A percentile compares a stretch with the other conserved stretches of the same genome.
Evolutionary conservation across 2,888 invertebrate genomes (phyloP).

Genomic region (Phortica magna): DNA sequence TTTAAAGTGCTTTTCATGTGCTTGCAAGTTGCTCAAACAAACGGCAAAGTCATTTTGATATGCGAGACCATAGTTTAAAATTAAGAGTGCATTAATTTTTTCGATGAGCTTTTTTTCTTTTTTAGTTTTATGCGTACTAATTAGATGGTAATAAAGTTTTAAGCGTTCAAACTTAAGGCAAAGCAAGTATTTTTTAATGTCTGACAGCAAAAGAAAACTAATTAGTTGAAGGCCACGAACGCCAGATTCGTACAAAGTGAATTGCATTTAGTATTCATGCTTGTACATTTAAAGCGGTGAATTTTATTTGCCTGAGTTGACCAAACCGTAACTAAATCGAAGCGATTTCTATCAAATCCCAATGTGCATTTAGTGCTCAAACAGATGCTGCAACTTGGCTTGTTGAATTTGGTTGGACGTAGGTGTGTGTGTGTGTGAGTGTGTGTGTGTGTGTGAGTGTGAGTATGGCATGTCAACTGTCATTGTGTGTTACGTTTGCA

Average conservation of each 20-base stretch:
- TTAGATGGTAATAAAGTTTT: conserved; percentile 68
- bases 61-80: background rate
- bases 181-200: conserved; percentile 45
- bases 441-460: background rate
- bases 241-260: background rate
- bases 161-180: conserved; percentile 37
- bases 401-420: background rate
- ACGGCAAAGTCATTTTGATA: background rate
- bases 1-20: background rate
- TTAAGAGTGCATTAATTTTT: background rate
- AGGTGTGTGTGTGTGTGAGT: background rate
- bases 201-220: conserved; percentile 18
- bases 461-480: conserved; percentile 19
- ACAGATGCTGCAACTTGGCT: background rate
- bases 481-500: conserved; percentile 20
- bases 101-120: background rate
- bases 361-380: conserved; percentile 50
- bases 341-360: conserved; percentile 64
- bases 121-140: conserved; percentile 55
- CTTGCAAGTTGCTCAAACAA: background rate
- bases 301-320: conserved; percentile 12
- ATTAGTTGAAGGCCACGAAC: conserved; percentile 6
- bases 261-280: background rate
- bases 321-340: conserved; percentile 55
- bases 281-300: too few species aligned